Evolutionary conservation across 2,888 invertebrate species (phyloP), one percentile per base, ranked within the genome.

Genomic region (Drosophila neonasuta): DNA sequence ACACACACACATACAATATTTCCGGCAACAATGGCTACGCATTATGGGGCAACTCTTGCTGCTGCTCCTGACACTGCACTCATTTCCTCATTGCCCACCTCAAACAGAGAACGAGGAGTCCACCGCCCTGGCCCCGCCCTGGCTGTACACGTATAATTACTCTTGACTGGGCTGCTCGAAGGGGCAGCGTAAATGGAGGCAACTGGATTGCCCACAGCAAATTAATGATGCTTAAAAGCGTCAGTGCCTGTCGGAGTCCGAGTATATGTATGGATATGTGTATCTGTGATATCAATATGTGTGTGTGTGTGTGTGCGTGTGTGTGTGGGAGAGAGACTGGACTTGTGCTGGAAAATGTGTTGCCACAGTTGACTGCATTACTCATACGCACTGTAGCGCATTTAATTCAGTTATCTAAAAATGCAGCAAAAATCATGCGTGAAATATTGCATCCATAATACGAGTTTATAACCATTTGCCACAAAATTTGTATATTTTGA

Each of bases 221-320:
- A 86, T 80, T 81, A 81, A 86, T 81, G 84, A 73, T 72, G 86
- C 78, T 83, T 71, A 75, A 75, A 77, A 71, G 70, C 74, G 63
- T 50, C 56, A 55, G 54, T 24, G 55, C 20, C 41, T 49, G 20
- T 11, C 44, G n/a, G 42, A 50, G 20, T 10, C 44, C 10, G 45
- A 50, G 52, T 52, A 36, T 45, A 58, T 50, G 39, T n/a, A 13
- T 39, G 7, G 13, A 13, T 39, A 39, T 10, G 55, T 42, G 68
- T 56, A 60, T 54, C 39, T 59, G 63, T 57, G 48, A 9, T 32
- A 32, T 32, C 32, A 32, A 32, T 45, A 55, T 50, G 4, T 10
- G 41, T 13, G 60, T 52, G 68, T 11, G 62, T 39, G 68, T 55
- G 62, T 56, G 36, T 61, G 62, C 13, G 13, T 57, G 45, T 41